Base-by-base conservation (phyloP, 2,113 vertebrate species). In the Zeus faber region DNA sequence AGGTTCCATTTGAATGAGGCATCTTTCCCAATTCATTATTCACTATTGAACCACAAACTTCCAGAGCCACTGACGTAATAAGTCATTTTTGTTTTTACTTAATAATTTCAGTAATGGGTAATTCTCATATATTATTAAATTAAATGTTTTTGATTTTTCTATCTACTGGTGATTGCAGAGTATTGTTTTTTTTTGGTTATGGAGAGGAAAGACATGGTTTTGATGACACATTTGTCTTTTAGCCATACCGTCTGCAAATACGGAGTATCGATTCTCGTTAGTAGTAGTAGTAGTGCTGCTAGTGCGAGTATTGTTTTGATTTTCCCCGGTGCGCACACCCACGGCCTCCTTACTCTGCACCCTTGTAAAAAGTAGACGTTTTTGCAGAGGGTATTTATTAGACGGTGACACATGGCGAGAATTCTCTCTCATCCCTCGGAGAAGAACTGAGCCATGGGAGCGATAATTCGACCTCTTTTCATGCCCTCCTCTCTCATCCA, bases 131-230 rank as follows among this genome's bases (percentile, higher is more conserved):
- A 47, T 61, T 65, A 53, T 61, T 63, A 35, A 66, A 62, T 49
- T 11, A n/a, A n/a, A n/a, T n/a, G n/a, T n/a, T n/a, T n/a, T n/a
- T n/a, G n/a, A n/a, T 43, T n/a, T 4, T n/a, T 43, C 2, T 20
- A 20, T 43, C 17, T 43, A 20, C 0, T n/a, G 39, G 35, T 20
- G 22, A 37, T 39, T 49, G 47, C 57, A 76, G 65, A 72, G 74
- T 80, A 82, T 76, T 81, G 70, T 69, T 65, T 20, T 70, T 65
- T 65, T 40, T 43, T 24, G 31, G 51, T 40, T 64, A 51, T 46
- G 48, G 27, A 56, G 18, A 54, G 18, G 46, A 59, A 31, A 49
- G 62, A 24, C 57, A n/a, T 37, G 54, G 23, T 68, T 40, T 29
- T 31, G 49, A 31, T 45, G 33, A 54, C 62, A 55, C 16, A 24